These are phyloP conservation scores for Odontesthes bonariensis DNA, from an alignment of 2,113 vertebrate species.

Conservation along the genomic window DNA sequence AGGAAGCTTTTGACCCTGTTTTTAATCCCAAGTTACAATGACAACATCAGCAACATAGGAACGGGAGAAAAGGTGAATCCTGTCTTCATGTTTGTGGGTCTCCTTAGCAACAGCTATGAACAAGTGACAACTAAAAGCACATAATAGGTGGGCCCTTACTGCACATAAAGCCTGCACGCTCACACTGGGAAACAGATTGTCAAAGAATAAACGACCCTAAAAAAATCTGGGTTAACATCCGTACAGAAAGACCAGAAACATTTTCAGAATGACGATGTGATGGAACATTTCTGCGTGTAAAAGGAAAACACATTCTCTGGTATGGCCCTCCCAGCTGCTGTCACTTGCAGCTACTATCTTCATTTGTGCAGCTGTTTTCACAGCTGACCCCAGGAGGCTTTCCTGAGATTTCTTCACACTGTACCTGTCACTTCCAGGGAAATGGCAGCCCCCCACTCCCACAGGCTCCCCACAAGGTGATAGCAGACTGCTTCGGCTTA, in stretches of 20 bases:
- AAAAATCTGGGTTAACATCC: too few relatives aligned
- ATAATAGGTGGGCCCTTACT: not conserved
- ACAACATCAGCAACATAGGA: not conserved
- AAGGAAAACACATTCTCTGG: not conserved
- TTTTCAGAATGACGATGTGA: not conserved
- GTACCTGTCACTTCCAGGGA: conserved; percentile 59
- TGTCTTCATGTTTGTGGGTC: not conserved
- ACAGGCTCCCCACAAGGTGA: conserved; percentile 18
- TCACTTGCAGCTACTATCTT: conserved; percentile 42
- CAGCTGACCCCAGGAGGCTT: conserved; percentile 51
- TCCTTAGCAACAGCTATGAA: not conserved
- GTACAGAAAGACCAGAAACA: too few relatives aligned
- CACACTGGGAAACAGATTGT: too few relatives aligned
- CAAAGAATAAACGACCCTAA: too few relatives aligned
- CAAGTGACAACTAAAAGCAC: not conserved
- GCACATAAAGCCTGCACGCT: not conserved
- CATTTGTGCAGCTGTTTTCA: conserved; percentile 54
- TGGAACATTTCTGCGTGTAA: not conserved
- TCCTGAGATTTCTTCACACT: conserved; percentile 55
- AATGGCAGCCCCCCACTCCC: conserved; percentile 31
- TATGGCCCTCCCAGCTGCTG: conserved; percentile 16
- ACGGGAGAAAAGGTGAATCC: not conserved
- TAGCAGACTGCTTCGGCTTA: conserved; percentile 26
- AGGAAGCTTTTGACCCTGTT: not conserved
- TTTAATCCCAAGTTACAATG: not conserved